These are phyloP conservation scores for Ecdyonurus torrentis DNA, from an alignment of 2,888 invertebrate species.

Conservation along the genomic window DNA sequence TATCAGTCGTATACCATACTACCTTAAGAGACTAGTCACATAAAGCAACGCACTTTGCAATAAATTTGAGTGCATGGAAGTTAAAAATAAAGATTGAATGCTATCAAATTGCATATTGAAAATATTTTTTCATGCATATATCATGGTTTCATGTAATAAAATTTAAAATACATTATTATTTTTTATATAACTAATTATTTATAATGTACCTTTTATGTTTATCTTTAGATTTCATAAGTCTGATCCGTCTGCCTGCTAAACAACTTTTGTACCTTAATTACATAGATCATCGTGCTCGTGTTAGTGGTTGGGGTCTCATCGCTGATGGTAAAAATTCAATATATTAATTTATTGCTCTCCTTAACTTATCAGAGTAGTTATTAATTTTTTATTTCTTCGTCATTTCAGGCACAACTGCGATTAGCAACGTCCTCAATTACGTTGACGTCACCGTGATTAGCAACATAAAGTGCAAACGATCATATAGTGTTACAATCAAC, in stretches of 20 bases:
- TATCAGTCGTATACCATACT: no score
- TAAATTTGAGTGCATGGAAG: no score
- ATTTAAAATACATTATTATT: no score
- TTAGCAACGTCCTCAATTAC: conserved; percentile 15
- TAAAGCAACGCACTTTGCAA: no score
- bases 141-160: no score
- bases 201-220: no score
- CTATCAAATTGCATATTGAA: no score
- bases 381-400: not conserved
- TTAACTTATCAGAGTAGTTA: no score
- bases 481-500: conserved; percentile 19
- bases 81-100: no score
- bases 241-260: conserved; percentile 8
- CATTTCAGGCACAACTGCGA: conserved; percentile 4
- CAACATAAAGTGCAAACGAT: conserved; percentile 20
- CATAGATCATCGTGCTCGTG: not conserved
- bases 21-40: no score
- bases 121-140: no score
- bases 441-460: conserved; percentile 20
- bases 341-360: not conserved
- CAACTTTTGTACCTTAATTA: not conserved
- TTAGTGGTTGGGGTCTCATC: conserved; percentile 1
- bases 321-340: not conserved
- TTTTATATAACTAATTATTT: no score
- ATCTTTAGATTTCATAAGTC: conserved; percentile 1